Percentiles rank a stretch among this genome's conserved stretches.
phyloP scores from a whole-genome alignment of 2,888 invertebrate species.

The Microctonus hyperodae region DNA sequence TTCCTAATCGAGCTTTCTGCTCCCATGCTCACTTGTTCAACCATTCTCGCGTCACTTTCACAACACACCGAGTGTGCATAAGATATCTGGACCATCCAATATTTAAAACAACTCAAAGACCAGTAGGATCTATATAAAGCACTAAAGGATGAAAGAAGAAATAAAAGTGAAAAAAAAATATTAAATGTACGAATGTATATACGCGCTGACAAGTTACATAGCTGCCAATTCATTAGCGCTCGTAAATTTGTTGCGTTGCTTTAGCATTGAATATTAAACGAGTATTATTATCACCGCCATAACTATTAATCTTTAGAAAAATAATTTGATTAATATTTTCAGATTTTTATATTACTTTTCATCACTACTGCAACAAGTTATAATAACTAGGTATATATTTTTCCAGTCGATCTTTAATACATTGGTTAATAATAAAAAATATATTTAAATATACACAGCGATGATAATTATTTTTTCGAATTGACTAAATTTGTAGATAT shows the following conservation, averaged over 20 bases:
- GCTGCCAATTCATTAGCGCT: conserved; percentile 61
- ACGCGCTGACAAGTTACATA: conserved; percentile 41
- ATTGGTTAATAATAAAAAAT: no score
- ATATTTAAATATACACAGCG: no score
- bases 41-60: conserved; percentile 1
- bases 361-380: no score
- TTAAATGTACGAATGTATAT: conserved; percentile 11
- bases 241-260: conserved; percentile 61
- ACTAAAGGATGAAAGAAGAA: conserved; percentile 7
- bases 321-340: no score
- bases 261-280: conserved; percentile 61
- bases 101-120: background rate
- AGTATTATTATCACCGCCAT: conserved; percentile 57
- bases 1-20: conserved; percentile 33
- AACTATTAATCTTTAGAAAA: no score
- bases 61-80: background rate
- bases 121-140: conserved; percentile 19
- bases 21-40: conserved; percentile 31
- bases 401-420: no score
- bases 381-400: no score
- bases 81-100: background rate
- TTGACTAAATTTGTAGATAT: no score
- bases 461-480: no score
- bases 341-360: no score
- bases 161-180: conserved; percentile 30